Evolutionary conservation across 2,797 vertebrate genomes (phyloP).

Genomic region (Pseudotriccus pelzelni): DNA sequence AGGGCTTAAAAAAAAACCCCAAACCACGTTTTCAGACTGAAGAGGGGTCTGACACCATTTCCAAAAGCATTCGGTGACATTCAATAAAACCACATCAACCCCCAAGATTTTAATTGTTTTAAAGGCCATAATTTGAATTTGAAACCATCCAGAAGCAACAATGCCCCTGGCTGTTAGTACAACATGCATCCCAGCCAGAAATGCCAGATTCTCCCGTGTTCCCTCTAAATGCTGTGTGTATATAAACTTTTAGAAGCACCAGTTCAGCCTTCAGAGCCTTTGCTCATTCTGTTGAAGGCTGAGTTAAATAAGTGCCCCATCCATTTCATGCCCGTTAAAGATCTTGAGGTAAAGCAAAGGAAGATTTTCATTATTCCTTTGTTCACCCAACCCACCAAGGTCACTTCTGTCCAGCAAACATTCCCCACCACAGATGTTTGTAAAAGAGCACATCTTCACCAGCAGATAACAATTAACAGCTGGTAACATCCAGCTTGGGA

Average conservation of each 20-base stretch:
- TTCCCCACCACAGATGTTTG: background rate
- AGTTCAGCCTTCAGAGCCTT: background rate
- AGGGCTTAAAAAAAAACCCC: background rate
- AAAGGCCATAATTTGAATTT: background rate
- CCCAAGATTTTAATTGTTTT: background rate
- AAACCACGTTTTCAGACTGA: background rate
- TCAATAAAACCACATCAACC: background rate
- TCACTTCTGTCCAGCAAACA: background rate
- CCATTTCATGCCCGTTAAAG: constrained; percentile 11
- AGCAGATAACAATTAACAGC: background rate
- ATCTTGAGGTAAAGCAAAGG: rapidly evolving
- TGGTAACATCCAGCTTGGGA: background rate
- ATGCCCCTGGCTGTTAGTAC: background rate
- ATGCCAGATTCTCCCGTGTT: background rate
- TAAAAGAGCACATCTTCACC: background rate
- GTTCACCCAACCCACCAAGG: background rate
- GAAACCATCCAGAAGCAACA: background rate
- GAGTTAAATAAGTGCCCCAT: background rate
- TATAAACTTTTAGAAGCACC: background rate
- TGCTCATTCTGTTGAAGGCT: background rate
- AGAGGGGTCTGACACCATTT: background rate
- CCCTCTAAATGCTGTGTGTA: background rate
- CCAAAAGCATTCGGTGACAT: background rate
- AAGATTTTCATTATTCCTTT: background rate
- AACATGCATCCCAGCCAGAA: background rate